Evolutionary conservation across 2,888 invertebrate genomes (phyloP).

Genomic region (Caenorhabditis imperialis): DNA sequence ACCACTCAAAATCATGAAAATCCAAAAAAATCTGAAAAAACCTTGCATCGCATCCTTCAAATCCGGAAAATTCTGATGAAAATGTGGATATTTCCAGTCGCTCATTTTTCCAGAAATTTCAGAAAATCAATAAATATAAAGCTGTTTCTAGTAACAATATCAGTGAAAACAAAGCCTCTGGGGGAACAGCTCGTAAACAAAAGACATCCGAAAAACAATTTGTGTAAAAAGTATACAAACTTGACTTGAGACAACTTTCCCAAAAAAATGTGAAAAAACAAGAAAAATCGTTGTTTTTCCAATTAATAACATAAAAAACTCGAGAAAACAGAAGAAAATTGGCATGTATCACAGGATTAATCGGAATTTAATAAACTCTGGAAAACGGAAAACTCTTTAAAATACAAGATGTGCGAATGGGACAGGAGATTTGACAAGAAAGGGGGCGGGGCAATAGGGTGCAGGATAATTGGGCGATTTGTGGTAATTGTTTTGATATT

Average conservation of each 20-base stretch:
- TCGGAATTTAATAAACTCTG: constrained; percentile 11
- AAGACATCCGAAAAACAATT: too few relatives aligned
- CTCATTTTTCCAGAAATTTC: constrained; percentile 1
- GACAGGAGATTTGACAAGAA: constrained; percentile 52
- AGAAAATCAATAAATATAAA: background rate
- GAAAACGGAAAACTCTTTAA: constrained; percentile 32
- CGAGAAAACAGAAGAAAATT: background rate
- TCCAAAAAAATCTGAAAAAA: background rate
- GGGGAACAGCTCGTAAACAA: constrained; percentile 17
- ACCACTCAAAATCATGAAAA: too few relatives aligned
- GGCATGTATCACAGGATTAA: constrained; percentile 31
- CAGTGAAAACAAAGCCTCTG: background rate
- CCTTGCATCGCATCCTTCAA: constrained; percentile 23
- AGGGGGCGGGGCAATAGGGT: constrained; percentile 16
- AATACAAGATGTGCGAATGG: constrained; percentile 32
- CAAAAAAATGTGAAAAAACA: too few relatives aligned
- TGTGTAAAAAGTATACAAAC: constrained; percentile 3
- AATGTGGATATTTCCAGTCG: constrained; percentile 22
- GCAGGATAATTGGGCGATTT: too few relatives aligned
- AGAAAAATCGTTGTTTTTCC: too few relatives aligned
- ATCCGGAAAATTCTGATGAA: constrained; percentile 27
- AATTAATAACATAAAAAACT: background rate
- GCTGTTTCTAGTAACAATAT: constrained; percentile 1
- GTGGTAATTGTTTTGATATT: too few relatives aligned
- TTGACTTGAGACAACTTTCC: too few relatives aligned